Conservation (phyloP, 92 coral and sea anemone genomes). For the Zoanthus solanderi region DNA sequence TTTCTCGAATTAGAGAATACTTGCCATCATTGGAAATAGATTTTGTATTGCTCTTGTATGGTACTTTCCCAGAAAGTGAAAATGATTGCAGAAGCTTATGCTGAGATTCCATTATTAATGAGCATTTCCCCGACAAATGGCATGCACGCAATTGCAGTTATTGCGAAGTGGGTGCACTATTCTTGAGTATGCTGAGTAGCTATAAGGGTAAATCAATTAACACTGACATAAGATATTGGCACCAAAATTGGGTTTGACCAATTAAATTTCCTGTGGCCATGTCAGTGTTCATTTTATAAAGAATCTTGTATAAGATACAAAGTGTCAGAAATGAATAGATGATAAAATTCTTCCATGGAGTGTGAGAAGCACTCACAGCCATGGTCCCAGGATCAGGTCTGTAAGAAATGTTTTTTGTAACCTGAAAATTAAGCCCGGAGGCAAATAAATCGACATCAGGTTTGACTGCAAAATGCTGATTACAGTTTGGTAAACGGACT, state of each 20-base stretch:
- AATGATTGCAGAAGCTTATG: too few species aligned
- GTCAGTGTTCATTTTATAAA: conserved; percentile 4
- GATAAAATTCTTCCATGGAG: conserved; percentile 33
- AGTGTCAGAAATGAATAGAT: conserved; percentile 50
- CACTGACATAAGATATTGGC: conserved; percentile 54
- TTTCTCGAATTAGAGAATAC: too few species aligned
- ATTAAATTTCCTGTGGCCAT: conserved; percentile 48
- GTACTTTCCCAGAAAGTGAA: too few species aligned
- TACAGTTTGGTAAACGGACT: too few species aligned
- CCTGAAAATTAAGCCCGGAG: too few species aligned
- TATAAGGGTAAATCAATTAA: conserved; percentile 33
- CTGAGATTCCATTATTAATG: too few species aligned
- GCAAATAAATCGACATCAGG: conserved; percentile 14
- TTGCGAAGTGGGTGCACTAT: conserved; percentile 52
- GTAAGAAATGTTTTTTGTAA: neutral
- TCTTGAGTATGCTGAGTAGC: conserved; percentile 51
- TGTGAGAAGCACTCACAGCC: conserved; percentile 53
- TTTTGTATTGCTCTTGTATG: too few species aligned
- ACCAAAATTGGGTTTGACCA: conserved; percentile 55
- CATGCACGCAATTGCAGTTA: conserved; percentile 34
- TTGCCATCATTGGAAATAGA: too few species aligned
- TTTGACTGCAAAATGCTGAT: neutral
- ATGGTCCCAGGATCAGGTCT: conserved; percentile 17
- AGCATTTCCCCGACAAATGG: conserved; percentile 28
- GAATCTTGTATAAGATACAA: conserved; percentile 35